Base-by-base conservation (phyloP, 2,888 invertebrate genomes). In the Brachypalpus laphriformis region DNA sequence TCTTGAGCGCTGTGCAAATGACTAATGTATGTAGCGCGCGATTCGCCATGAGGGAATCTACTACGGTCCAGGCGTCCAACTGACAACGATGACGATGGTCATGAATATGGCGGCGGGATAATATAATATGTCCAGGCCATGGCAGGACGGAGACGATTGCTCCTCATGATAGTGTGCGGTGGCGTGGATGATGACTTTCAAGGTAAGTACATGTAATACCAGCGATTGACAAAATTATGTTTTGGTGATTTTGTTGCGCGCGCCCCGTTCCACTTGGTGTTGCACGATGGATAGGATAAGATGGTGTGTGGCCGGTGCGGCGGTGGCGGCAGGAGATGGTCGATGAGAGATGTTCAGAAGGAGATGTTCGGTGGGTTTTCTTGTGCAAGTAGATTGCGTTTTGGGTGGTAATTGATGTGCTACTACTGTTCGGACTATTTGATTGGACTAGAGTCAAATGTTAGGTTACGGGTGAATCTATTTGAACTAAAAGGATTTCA, bases 11-110 rank as follows among this genome's bases (percentile, higher is more conserved):
- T 82, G 80, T 77, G 86, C 81, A 82, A 86, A 86, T 86, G 86
- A 86, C 86, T 86, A 82, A 86, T 86, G 86, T 82, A 82, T 86
- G 76, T 86, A 72, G 86, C 86, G 82, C 86, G 85, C 85, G 80
- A 71, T 80, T 71, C 85, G 65, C 85, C 80, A 80, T 85, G 80
- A 85, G 85, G 75, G 75, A 71, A 81, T 81, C 85, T 70, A 81
- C 72, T 70, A 51, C 57, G 66, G 74, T 34, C 81, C 75, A 49
- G 80, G 74, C 75, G 80, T 85, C 85, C 85, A 80, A 85, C 85
- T 85, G 85, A 85, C 85, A 85, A 85, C 81, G 85, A 85, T 85
- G 85, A 85, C 85, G 85, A 76, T 85, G 85, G 80, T 85, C 85
- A 85, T 85, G 85, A 85, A 85, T 85, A 85, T 85, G 85, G 85